Evolutionary conservation across 2,797 vertebrate species (phyloP).

Genomic region (Poeciliopsis presidionis): DNA sequence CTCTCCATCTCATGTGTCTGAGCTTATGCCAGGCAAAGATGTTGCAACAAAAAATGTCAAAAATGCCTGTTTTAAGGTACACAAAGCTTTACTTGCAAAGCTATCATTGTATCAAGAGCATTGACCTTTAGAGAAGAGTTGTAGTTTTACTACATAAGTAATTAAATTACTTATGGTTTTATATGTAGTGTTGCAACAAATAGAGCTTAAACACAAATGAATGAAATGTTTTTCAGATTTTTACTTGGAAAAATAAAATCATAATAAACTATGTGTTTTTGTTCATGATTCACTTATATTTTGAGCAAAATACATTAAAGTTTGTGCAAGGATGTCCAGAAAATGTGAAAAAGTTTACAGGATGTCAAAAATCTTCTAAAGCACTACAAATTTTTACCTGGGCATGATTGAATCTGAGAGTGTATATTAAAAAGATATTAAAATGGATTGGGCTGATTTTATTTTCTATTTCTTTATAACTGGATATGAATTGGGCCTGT

Average conservation of each 20-base stretch:
- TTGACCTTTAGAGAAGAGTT: background rate
- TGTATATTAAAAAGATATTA: background rate
- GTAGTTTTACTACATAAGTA: background rate
- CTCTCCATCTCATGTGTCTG: background rate
- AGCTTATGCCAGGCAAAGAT: background rate
- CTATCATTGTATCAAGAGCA: background rate
- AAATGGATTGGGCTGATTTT: background rate
- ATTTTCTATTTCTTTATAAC: background rate
- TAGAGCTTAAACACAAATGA: background rate
- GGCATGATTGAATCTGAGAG: background rate
- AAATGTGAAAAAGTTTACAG: background rate
- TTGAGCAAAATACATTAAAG: background rate
- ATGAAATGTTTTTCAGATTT: background rate
- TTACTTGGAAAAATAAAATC: background rate
- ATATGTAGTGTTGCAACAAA: background rate
- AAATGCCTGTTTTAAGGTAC: background rate
- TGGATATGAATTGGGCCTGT: background rate
- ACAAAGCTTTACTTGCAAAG: background rate
- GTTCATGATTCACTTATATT: background rate
- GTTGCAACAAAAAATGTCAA: background rate
- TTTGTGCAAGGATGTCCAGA: background rate
- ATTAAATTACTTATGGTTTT: background rate
- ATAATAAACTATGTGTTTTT: background rate
- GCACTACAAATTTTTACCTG: background rate
- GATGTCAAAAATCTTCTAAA: background rate